Conservation (phyloP, 2,113 vertebrate genomes). For the Anolis carolinensis region DNA sequence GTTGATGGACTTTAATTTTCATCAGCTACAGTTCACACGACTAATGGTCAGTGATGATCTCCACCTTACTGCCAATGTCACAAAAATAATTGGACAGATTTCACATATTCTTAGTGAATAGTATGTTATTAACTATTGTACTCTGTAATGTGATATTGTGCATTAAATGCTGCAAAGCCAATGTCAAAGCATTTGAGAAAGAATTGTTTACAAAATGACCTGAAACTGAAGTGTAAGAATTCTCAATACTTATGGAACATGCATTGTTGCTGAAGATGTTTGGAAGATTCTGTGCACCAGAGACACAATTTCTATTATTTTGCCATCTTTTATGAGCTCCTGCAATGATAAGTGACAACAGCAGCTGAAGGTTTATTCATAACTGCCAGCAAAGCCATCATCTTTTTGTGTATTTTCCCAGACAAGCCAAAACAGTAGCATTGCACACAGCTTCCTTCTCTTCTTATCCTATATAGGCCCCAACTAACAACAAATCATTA, state of each 20-base stretch:
- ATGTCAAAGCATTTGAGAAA: not conserved
- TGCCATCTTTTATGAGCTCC: constrained; percentile 23
- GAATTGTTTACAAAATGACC: not conserved
- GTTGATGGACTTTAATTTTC: too few relatives aligned
- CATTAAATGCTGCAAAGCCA: not conserved
- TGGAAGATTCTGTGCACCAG: constrained; percentile 26
- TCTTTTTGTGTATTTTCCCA: not conserved
- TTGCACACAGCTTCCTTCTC: not conserved
- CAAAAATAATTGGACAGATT: not conserved
- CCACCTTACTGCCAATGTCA: not conserved
- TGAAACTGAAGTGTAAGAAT: constrained; percentile 53
- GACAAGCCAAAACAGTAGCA: constrained; percentile 19
- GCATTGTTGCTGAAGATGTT: constrained; percentile 24
- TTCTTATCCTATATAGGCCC: not conserved
- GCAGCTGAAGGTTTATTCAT: not conserved
- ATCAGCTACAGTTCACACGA: too few relatives aligned
- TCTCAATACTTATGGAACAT: constrained; percentile 35
- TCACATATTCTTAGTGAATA: not conserved
- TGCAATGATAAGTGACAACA: constrained; percentile 37
- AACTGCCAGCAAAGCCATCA: constrained; percentile 12
- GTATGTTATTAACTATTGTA: not conserved
- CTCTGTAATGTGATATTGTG: not conserved
- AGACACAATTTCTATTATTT: constrained; percentile 33
- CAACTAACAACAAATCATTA: not conserved
- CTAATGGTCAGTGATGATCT: too few relatives aligned